These are phyloP conservation scores for Molorchus minor DNA, from an alignment of 2,888 invertebrate genomes.

Conservation along the genomic window DNA sequence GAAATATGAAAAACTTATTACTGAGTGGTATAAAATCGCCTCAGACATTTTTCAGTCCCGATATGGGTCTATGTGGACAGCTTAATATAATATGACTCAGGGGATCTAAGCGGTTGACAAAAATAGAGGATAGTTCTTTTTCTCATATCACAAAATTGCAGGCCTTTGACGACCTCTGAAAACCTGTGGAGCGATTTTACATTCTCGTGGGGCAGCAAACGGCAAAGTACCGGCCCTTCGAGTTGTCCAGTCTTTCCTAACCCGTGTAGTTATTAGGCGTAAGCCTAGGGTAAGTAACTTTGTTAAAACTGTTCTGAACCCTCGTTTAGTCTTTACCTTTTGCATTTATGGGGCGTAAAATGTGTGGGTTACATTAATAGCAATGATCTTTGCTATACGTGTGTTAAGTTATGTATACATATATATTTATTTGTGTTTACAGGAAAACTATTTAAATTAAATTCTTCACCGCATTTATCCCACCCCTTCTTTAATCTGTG, in stretches of 20 bases:
- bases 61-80: background rate
- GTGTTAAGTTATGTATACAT: too few relatives aligned
- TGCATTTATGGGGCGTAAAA: background rate
- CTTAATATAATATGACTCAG: constrained; percentile 32
- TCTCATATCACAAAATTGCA: constrained; percentile 57
- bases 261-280: constrained; percentile 15
- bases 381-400: background rate
- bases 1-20: too few relatives aligned
- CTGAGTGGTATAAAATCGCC: too few relatives aligned
- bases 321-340: constrained; percentile 15
- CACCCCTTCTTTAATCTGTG: background rate
- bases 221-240: constrained; percentile 38
- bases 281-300: constrained; percentile 19
- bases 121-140: constrained; percentile 57
- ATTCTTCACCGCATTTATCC: background rate
- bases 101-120: constrained; percentile 47
- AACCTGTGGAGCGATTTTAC: constrained; percentile 56
- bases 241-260: constrained; percentile 38
- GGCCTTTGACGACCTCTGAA: constrained; percentile 50
- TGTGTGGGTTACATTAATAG: background rate
- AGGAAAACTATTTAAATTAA: background rate
- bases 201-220: constrained; percentile 43
- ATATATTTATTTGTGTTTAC: too few relatives aligned
- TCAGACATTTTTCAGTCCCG: too few relatives aligned
- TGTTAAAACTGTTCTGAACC: constrained; percentile 14